Evolutionary conservation across 2,888 invertebrate species (phyloP), one percentile per base, ranked within the genome.

Genomic region (Coleophora deauratella): DNA sequence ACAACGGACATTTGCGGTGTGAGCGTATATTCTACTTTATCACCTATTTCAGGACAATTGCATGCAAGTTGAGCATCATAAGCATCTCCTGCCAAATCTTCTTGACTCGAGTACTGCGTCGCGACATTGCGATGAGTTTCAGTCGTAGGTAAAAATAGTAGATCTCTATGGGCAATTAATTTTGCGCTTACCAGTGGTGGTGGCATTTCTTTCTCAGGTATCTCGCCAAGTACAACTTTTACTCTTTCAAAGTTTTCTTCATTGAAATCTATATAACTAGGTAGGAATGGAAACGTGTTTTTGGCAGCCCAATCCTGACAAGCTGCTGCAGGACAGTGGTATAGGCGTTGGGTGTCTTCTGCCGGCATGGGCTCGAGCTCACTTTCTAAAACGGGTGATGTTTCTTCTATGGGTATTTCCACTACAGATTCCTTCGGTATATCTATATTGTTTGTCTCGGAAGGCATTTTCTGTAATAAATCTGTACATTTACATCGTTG

Each of bases 101-200:
- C 80, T 56, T 70, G 68, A 40, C 74, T 77, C 0, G 78, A 79
- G 58, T 66, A 84, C 50, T 84, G 84, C 21, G 82, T 81, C 15
- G 57, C 74, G 4, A 60, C 57, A 30, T 64, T 62, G 27, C 61
- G 71, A 51, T 47, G 57, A 14, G 45, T 57, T 50, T 81, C 75
- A 38, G 61, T 66, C 6, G 75, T 79, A 38, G 50, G 58, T 12
- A 66, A 50, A 64, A 81, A 84, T 13, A 67, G 75, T 34, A 79
- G 42, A 40, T 73, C 64, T 35, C 48, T 49, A 21, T 48, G 44
- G 7, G 62, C 62, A 27, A 78, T 65, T 33, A 55, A 44, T 43
- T 59, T 69, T 1, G 72, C 59, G 40, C 64, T 54, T 9, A 74
- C 44, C 10, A 67, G 35, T 40, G 61, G 49, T 7, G 66, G 66